A percentile compares a stretch with the other conserved stretches of the same genome.
phyloP scores from a whole-genome alignment of 2,888 invertebrate species.

The Heliconius erato region DNA sequence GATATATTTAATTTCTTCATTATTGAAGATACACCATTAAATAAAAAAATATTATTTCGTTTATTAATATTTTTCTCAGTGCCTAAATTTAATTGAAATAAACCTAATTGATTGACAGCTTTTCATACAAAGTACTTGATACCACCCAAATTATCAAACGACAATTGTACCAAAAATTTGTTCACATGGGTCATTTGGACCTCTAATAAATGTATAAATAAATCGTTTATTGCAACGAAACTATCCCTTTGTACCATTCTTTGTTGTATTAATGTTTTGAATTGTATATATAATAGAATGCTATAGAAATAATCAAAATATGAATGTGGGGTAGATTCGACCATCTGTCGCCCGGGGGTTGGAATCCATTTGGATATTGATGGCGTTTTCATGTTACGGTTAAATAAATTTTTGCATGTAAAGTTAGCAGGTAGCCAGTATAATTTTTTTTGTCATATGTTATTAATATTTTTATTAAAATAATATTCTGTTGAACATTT shows the following conservation, averaged over 20 bases:
- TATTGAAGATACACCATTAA: no score
- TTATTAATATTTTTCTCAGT: background rate
- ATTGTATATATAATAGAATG: slow-evolving; percentile 54
- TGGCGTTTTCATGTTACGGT: slow-evolving; percentile 63
- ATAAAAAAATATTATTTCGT: background rate
- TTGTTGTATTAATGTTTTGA: slow-evolving; percentile 63
- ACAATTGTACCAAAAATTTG: slow-evolving; percentile 36
- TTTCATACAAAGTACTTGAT: background rate
- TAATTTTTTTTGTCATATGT: background rate
- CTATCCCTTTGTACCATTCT: slow-evolving; percentile 55
- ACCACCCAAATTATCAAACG: slow-evolving; percentile 16
- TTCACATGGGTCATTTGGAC: slow-evolving; percentile 50
- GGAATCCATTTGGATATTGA: slow-evolving; percentile 59
- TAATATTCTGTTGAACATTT: background rate
- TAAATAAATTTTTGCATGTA: slow-evolving; percentile 54
- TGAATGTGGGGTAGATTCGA: slow-evolving; percentile 63
- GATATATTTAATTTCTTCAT: no score
- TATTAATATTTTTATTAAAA: background rate
- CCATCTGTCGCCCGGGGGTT: slow-evolving; percentile 71
- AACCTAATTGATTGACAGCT: background rate
- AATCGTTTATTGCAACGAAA: slow-evolving; percentile 54
- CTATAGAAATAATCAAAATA: slow-evolving; percentile 66
- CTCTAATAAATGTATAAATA: slow-evolving; percentile 48
- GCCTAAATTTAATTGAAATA: background rate
- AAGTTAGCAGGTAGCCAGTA: slow-evolving; percentile 39